A percentile compares a stretch with the other conserved stretches of the same genome.
These are phyloP conservation scores for Ptyas mucosa DNA, from an alignment of 2,113 vertebrate genomes.

Conservation along the genomic window DNA sequence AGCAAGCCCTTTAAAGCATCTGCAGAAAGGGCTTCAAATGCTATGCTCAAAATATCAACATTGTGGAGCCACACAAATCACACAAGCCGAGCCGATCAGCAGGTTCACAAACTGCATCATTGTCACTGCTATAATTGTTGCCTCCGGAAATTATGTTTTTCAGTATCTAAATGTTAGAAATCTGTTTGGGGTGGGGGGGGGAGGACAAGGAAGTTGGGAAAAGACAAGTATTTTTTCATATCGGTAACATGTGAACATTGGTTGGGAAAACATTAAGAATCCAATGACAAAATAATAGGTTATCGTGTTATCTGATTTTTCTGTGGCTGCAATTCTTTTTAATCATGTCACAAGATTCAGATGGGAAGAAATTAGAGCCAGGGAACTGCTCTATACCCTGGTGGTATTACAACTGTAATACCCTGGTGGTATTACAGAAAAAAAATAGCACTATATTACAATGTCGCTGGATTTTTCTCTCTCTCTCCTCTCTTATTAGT, in stretches of 20 bases:
- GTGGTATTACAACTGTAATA: too few species aligned
- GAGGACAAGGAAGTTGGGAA: neutral
- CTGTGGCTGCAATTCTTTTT: neutral
- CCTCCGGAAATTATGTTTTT: neutral
- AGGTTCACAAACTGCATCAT: neutral
- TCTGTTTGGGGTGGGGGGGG: neutral
- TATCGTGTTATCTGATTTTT: neutral
- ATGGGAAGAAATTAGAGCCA: neutral
- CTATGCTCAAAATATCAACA: neutral
- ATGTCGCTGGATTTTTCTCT: neutral
- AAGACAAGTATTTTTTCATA: neutral
- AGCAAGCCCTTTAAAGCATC: neutral
- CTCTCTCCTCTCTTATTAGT: rapidly evolving
- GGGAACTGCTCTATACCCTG: neutral
- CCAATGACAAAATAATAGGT: neutral
- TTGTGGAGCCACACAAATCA: neutral
- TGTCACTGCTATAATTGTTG: neutral
- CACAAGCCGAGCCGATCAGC: neutral
- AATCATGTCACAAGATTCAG: neutral
- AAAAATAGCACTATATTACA: neutral
- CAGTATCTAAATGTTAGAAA: neutral
- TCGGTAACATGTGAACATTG: neutral
- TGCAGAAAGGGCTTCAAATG: too few species aligned
- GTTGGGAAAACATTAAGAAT: neutral
- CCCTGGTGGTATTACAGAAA: neutral